phyloP scores from a whole-genome alignment of 2,113 vertebrate species.

The Siniperca chuatsi region DNA sequence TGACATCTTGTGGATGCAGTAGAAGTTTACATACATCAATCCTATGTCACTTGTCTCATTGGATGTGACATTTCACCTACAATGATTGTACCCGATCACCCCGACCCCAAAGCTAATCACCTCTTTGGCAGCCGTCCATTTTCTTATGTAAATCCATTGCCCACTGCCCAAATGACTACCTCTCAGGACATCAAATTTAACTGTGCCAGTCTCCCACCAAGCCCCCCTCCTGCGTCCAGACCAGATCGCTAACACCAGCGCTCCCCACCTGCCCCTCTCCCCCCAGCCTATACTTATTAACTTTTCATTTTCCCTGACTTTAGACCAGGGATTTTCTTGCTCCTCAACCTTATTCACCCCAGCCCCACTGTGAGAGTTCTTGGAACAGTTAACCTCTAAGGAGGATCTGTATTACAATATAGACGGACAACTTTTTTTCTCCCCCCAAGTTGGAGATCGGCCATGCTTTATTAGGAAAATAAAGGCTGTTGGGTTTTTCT shows the following conservation, averaged over 20 bases:
- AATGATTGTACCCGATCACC: constrained; percentile 28
- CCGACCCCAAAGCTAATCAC: constrained; percentile 21
- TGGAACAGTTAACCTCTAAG: constrained; percentile 64
- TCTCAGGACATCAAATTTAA: constrained; percentile 54
- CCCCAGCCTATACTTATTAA: constrained; percentile 59
- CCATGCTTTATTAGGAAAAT: constrained; percentile 66
- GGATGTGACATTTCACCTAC: neutral
- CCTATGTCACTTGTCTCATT: neutral
- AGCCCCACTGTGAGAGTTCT: constrained; percentile 66
- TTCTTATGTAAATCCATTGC: constrained; percentile 50
- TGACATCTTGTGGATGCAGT: neutral
- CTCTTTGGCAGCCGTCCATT: constrained; percentile 21
- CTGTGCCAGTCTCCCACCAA: constrained; percentile 59
- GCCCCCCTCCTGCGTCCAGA: constrained; percentile 51
- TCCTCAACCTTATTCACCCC: constrained; percentile 61
- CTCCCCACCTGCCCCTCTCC: constrained; percentile 18
- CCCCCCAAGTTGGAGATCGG: constrained; percentile 47
- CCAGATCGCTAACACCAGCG: constrained; percentile 62
- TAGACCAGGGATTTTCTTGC: constrained; percentile 60
- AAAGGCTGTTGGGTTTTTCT: constrained; percentile 57
- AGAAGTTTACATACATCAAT: neutral
- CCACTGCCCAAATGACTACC: constrained; percentile 42
- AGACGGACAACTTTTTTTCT: constrained; percentile 43
- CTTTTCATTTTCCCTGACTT: constrained; percentile 74
- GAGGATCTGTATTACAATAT: constrained; percentile 74